Evolutionary conservation across 1,140 invertebrate species (phyloP).

Genomic region (Pectinophora gossypiella): DNA sequence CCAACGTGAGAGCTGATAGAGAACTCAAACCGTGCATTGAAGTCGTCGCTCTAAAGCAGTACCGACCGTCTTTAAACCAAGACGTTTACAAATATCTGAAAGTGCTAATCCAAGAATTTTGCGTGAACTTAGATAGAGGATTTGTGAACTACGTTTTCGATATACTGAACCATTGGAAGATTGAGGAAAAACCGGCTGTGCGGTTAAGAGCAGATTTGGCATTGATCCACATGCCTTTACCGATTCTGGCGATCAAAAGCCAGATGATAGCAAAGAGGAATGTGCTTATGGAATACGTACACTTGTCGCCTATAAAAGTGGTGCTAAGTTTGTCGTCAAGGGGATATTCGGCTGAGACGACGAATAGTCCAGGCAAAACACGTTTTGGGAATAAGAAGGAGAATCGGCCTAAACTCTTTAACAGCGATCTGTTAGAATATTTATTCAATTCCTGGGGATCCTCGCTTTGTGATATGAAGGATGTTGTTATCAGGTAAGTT

Average conservation of each 20-base stretch:
- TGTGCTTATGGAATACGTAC: constrained; percentile 80
- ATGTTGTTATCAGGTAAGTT: constrained; percentile 78
- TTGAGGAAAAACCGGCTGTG: constrained; percentile 73
- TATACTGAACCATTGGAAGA: constrained; percentile 75
- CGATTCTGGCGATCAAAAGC: constrained; percentile 64
- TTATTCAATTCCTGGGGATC: constrained; percentile 79
- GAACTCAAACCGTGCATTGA: constrained; percentile 82
- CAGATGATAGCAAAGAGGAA: constrained; percentile 48
- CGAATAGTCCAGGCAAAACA: constrained; percentile 50
- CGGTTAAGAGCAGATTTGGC: constrained; percentile 77
- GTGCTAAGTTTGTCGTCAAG: constrained; percentile 82
- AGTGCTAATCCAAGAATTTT: constrained; percentile 83
- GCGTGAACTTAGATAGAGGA: constrained; percentile 84
- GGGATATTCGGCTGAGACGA: constrained; percentile 70
- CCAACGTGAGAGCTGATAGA: constrained; percentile 48
- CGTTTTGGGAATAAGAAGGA: constrained; percentile 71
- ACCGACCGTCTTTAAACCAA: constrained; percentile 74
- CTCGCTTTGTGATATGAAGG: constrained; percentile 79
- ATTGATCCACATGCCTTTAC: constrained; percentile 76
- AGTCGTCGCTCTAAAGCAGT: constrained; percentile 78
- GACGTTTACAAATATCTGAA: constrained; percentile 83
- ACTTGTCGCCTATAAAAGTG: constrained; percentile 82
- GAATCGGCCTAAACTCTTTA: constrained; percentile 68
- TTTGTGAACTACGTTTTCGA: constrained; percentile 81
- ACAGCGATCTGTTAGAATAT: constrained; percentile 75